Conservation (phyloP, 2,888 invertebrate species). For the Luperina nickerlii region DNA sequence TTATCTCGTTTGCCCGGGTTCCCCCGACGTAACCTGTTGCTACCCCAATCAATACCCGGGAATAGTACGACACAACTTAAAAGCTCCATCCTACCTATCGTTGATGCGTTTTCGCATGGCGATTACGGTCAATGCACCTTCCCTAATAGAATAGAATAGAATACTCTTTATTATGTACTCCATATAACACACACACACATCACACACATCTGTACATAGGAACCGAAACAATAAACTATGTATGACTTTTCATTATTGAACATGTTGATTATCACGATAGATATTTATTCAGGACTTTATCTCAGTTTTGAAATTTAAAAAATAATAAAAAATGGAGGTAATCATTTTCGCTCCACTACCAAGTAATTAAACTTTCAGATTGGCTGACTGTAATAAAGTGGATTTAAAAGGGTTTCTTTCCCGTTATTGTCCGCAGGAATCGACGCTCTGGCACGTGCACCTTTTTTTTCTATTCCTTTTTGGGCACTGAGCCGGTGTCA, state of each 20-base stretch:
- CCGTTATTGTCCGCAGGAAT: not conserved
- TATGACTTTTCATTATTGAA: not conserved
- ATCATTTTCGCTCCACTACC: not conserved
- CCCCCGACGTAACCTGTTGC: slow-evolving; percentile 42
- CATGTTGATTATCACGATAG: not conserved
- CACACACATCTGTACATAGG: not conserved
- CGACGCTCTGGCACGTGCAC: not conserved
- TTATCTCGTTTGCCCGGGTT: slow-evolving; percentile 36
- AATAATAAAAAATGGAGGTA: too few species aligned
- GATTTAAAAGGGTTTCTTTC: not conserved
- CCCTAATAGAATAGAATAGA: too few species aligned
- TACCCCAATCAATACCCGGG: slow-evolving; percentile 44
- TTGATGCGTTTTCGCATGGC: not conserved
- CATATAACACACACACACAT: too few species aligned
- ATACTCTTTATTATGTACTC: too few species aligned
- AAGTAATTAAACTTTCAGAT: not conserved
- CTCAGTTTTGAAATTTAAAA: not conserved
- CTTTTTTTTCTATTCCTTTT: too few species aligned
- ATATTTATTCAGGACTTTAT: not conserved
- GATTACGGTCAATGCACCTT: not conserved
- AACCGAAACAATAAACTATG: not conserved
- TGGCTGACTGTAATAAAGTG: not conserved
- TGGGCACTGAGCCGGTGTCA: too few species aligned
- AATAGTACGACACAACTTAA: not conserved
- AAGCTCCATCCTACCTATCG: not conserved